Base-by-base conservation (phyloP, 2,797 vertebrate species). In the Platyrinchus mystaceus region DNA sequence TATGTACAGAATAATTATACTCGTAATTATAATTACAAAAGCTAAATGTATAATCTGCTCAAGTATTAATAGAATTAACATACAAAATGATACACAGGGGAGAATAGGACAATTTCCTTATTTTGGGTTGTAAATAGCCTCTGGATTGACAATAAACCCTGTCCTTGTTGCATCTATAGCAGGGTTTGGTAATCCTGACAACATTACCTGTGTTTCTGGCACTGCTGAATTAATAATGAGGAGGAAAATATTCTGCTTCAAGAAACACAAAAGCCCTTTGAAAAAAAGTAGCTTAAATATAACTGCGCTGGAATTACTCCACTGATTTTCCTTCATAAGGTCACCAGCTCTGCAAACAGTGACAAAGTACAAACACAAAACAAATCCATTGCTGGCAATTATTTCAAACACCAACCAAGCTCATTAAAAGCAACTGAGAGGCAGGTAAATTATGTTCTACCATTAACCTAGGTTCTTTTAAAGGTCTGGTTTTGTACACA, bases 381-480 rank as follows among this genome's bases (percentile, higher is more conserved):
- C 41, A 86, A 68, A 92, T 46, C 69, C 55, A 34, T 64, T 68
- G 30, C 49, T 77, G 70, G 44, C 27, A 92, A 87, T 82, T 87
- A 74, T 27, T 84, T 41, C 32, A 73, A 84, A 76, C 75, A 71
- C 62, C 70, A 76, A 19, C 59, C 14, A 63, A 39, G 43, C 62
- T 84, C 36, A 81, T 91, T 93, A 75, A 84, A 74, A 89, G 34
- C 63, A 80, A 84, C 60, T 84, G 69, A 32, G 75, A 92, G 32
- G 26, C 34, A 68, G n/a, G 36, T 80, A 74, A 95, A 91, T 82
- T 4, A 47, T 80, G 46, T 80, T 66, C 77, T 82, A 15, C 41
- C 37, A 62, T 93, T 89, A 93, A 84, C 64, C 71, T 87, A 82
- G 32, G 8, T 22, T 71, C 10, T n/a, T 88, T 70, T 60, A 71